A percentile compares a stretch with the other conserved stretches of the same genome.
Conservation (phyloP, 2,888 invertebrate genomes). For the Polydrusus pterygomalis region DNA sequence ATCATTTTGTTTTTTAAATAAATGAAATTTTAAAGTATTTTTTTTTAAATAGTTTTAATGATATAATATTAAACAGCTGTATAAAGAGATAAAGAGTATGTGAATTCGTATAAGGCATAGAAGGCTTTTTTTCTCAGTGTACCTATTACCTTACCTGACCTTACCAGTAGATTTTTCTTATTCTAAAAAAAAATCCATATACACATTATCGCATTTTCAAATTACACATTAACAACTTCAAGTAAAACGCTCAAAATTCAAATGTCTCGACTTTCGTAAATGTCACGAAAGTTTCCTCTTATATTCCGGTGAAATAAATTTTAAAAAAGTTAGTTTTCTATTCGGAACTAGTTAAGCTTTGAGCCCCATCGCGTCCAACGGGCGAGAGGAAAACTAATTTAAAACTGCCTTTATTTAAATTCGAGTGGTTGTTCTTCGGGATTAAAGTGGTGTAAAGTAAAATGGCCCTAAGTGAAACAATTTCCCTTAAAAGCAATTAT, state of each 20-base stretch:
- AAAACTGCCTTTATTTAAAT: conserved; percentile 8
- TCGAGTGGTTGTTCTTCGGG: conserved; percentile 1
- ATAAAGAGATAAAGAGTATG: too few relatives aligned
- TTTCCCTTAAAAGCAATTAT: neutral
- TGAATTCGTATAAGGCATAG: too few relatives aligned
- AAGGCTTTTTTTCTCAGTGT: too few relatives aligned
- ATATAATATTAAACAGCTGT: too few relatives aligned
- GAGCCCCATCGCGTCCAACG: neutral
- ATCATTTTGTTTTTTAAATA: too few relatives aligned
- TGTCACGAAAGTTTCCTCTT: neutral
- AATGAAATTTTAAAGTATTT: too few relatives aligned
- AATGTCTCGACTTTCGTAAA: neutral
- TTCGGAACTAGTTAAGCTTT: neutral
- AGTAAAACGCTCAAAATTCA: neutral
- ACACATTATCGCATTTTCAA: too few relatives aligned
- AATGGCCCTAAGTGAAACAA: conserved; percentile 5
- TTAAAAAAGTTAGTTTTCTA: conserved; percentile 2
- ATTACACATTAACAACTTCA: too few relatives aligned
- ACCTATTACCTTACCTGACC: too few relatives aligned
- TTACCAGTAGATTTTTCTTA: too few relatives aligned
- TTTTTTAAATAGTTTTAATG: too few relatives aligned
- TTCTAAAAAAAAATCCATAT: too few relatives aligned
- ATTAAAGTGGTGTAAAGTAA: conserved; percentile 2
- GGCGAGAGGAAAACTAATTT: conserved; percentile 4
- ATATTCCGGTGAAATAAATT: neutral